Percentiles rank a stretch among this genome's conserved stretches.
Evolutionary conservation across 2,797 vertebrate genomes (phyloP).

Genomic region (Scolopax rusticola): DNA sequence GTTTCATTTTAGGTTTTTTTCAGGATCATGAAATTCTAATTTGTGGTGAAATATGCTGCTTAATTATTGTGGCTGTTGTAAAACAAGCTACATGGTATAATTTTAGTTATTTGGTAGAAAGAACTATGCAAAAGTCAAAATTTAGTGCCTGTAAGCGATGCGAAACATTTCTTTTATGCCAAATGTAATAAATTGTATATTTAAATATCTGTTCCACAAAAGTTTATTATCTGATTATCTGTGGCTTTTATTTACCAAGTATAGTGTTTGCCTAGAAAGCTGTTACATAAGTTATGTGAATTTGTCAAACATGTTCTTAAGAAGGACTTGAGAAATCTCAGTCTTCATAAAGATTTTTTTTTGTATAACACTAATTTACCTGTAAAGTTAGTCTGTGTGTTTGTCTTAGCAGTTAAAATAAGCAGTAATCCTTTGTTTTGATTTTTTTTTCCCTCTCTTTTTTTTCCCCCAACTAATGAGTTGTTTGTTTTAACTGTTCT

Average conservation of each 20-base stretch:
- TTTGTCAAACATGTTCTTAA: not conserved
- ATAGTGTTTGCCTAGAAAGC: not conserved
- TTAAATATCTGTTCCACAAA: not conserved
- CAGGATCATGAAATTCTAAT: not conserved
- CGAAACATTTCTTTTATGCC: not conserved
- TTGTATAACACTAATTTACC: not conserved
- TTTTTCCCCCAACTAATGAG: not conserved
- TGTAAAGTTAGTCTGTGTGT: not conserved
- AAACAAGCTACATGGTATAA: not conserved
- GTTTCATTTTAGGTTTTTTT: not conserved
- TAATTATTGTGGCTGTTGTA: not conserved
- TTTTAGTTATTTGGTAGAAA: not conserved
- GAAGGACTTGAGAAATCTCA: not conserved
- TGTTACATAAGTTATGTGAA: not conserved
- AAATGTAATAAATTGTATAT: not conserved
- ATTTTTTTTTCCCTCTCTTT: not conserved
- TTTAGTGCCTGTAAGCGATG: not conserved
- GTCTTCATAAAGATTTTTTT: not conserved
- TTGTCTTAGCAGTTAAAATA: not conserved
- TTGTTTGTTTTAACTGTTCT: not conserved
- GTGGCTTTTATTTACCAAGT: not conserved
- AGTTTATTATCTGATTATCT: not conserved
- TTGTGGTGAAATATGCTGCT: not conserved
- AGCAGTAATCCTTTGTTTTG: not conserved
- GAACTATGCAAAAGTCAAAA: not conserved